Evolutionary conservation across 2,888 invertebrate species (phyloP).

Genomic region (Polietes domitor): DNA sequence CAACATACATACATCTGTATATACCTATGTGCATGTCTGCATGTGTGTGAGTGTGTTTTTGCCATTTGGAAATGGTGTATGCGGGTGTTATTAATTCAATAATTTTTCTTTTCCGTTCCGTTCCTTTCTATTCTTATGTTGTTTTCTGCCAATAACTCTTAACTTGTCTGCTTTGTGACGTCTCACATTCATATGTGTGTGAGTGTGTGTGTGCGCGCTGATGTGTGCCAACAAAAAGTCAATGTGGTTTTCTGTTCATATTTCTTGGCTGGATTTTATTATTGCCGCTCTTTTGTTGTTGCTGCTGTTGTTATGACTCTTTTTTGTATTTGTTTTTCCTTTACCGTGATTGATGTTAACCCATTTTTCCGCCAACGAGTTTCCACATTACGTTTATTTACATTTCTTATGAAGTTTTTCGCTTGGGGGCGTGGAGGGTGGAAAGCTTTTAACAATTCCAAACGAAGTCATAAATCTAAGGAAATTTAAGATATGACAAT

Average conservation of each 20-base stretch:
- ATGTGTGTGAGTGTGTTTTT: not conserved
- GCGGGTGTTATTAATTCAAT: constrained; percentile 58
- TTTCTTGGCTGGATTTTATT: not conserved
- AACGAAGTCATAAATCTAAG: not conserved
- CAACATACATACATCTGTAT: too few relatives aligned
- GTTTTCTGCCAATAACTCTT: constrained; percentile 40
- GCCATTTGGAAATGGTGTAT: constrained; percentile 34
- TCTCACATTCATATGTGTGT: not conserved
- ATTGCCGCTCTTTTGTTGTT: not conserved
- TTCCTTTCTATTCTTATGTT: constrained; percentile 19
- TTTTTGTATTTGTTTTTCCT: too few relatives aligned
- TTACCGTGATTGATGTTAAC: constrained; percentile 12
- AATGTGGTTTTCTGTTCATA: not conserved
- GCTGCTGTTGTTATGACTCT: not conserved
- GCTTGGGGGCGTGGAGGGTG: not conserved
- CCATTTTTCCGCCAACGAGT: not conserved
- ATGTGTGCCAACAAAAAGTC: not conserved
- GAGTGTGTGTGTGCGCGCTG: not conserved
- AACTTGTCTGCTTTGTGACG: not conserved
- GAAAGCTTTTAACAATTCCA: not conserved
- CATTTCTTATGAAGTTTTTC: not conserved
- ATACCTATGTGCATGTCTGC: not conserved
- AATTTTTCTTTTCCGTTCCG: constrained; percentile 30
- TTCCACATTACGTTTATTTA: not conserved
- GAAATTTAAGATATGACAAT: not conserved